These are phyloP conservation scores for Oscheius sp. DNA, from an alignment of 2,888 invertebrate species.

Conservation along the genomic window DNA sequence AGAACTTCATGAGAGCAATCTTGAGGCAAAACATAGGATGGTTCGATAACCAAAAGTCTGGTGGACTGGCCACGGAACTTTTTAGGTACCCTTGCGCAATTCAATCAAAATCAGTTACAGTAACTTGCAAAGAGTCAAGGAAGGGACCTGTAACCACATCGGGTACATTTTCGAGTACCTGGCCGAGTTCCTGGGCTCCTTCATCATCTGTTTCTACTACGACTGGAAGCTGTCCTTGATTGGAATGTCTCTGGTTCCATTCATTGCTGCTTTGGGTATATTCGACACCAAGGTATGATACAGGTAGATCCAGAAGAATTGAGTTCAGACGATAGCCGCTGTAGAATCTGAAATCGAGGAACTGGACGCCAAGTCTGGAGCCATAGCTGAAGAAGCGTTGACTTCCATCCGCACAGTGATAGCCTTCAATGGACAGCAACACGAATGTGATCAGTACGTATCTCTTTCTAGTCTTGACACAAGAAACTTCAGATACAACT, in stretches of 20 bases:
- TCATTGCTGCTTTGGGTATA: slow-evolving; percentile 42
- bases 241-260: slow-evolving; percentile 72
- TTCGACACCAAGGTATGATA: slow-evolving; percentile 25
- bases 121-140: slow-evolving; percentile 65
- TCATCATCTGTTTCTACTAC: slow-evolving; percentile 59
- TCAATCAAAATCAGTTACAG: slow-evolving; percentile 40
- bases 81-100: slow-evolving; percentile 74
- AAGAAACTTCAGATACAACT: slow-evolving; percentile 53
- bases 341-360: slow-evolving; percentile 38
- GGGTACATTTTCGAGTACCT: slow-evolving; percentile 59
- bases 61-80: slow-evolving; percentile 76
- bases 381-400: slow-evolving; percentile 29
- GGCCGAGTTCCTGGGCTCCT: slow-evolving; percentile 41
- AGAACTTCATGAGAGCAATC: slow-evolving; percentile 73
- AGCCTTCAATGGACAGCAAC: slow-evolving; percentile 35
- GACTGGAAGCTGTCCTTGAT: slow-evolving; percentile 68
- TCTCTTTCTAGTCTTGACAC: neutral
- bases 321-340: slow-evolving; percentile 17
- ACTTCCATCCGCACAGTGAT: slow-evolving; percentile 31
- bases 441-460: slow-evolving; percentile 48
- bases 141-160: slow-evolving; percentile 68
- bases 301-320: neutral
- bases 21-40: slow-evolving; percentile 74
- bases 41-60: slow-evolving; percentile 75
- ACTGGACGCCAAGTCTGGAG: slow-evolving; percentile 26